A percentile compares a stretch with the other conserved stretches of the same genome.
phyloP scores from a whole-genome alignment of 2,797 vertebrate genomes.

The Pipistrellus pipistrellus region DNA sequence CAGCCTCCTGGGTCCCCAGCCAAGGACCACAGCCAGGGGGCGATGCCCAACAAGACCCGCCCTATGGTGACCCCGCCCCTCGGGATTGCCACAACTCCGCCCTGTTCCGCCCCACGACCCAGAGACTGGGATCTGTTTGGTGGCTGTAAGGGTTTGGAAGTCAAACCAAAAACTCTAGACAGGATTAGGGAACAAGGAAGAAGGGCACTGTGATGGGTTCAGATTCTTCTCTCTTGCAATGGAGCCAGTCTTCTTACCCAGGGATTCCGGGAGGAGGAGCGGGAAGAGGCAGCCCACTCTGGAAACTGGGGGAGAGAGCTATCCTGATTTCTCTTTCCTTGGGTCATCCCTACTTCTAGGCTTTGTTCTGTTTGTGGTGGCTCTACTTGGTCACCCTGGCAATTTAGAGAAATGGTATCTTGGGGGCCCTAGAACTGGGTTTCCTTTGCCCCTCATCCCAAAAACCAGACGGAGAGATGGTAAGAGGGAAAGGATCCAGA shows the following conservation, averaged over 20 bases:
- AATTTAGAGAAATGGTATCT: conserved; percentile 33
- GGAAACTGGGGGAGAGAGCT: not conserved
- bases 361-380: conserved; percentile 30
- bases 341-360: not conserved
- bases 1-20: not conserved
- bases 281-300: not conserved
- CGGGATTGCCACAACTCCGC: not conserved
- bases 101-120: not conserved
- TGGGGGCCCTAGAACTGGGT: not conserved
- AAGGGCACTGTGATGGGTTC: not conserved
- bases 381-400: conserved; percentile 15
- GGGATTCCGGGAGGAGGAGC: not conserved
- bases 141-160: not conserved
- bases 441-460: not conserved
- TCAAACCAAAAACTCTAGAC: not conserved
- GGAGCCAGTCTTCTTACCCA: not conserved
- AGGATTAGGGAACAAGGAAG: not conserved
- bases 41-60: conserved; percentile 54
- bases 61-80: not conserved
- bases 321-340: not conserved
- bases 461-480: not conserved
- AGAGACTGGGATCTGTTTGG: not conserved
- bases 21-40: not conserved
- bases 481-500: conserved; percentile 1
- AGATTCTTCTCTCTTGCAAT: not conserved